Evolutionary conservation across 2,888 invertebrate genomes (phyloP).

Genomic region (Cerastis leucographa): DNA sequence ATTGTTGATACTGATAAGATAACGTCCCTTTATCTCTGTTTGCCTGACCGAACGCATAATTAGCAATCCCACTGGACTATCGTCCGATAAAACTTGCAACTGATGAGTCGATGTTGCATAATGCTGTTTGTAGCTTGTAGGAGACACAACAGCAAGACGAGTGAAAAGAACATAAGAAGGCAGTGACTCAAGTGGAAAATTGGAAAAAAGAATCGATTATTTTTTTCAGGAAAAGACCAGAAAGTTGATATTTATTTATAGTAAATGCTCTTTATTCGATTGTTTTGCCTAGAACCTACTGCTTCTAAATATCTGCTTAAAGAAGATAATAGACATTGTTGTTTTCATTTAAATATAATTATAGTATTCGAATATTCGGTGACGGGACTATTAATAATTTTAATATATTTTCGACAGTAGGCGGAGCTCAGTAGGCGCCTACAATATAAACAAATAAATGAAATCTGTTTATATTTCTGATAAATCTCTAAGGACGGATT

Average conservation of each 20-base stretch:
- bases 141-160: background rate
- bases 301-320: background rate
- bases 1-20: constrained; percentile 53
- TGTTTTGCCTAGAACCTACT: background rate
- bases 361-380: background rate
- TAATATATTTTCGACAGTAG: too few species aligned
- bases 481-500: background rate
- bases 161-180: background rate
- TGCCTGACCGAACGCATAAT: constrained; percentile 50
- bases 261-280: background rate
- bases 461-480: too few species aligned
- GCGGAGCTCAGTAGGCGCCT: too few species aligned
- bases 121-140: background rate
- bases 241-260: background rate
- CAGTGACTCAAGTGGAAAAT: background rate
- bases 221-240: background rate
- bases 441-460: too few species aligned
- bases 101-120: constrained; percentile 12
- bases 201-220: background rate
- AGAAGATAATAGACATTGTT: background rate
- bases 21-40: constrained; percentile 28
- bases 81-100: constrained; percentile 38
- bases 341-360: background rate
- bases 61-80: constrained; percentile 33
- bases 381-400: background rate